phyloP scores from a whole-genome alignment of 37 sponge, comb jelly and placozoan species.

The Aplysina aerophoba region DNA sequence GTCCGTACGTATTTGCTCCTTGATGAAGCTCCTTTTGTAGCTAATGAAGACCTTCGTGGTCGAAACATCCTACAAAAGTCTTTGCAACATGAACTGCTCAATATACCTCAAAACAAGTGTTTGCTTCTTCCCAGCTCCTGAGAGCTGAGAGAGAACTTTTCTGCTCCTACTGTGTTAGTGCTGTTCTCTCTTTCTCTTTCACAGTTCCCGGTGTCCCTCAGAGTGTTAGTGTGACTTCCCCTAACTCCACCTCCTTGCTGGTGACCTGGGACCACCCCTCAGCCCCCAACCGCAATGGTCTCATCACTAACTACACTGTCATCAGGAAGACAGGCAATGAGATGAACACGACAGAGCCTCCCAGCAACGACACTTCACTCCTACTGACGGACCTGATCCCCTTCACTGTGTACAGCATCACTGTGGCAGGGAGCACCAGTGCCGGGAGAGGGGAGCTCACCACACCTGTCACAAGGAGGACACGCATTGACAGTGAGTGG shows the following conservation, averaged over 20 bases:
- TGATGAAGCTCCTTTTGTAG: too few species aligned
- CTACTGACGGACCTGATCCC: neutral
- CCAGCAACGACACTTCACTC: conserved; percentile 6
- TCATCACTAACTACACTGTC: conserved; percentile 42
- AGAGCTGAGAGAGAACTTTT: too few species aligned
- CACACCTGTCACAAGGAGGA: neutral
- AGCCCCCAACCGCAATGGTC: conserved; percentile 35
- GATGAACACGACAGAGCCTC: neutral
- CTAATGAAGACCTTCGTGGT: too few species aligned
- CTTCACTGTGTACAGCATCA: conserved; percentile 14
- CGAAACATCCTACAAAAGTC: too few species aligned
- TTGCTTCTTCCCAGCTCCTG: too few species aligned
- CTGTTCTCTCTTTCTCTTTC: too few species aligned
- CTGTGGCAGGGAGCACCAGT: conserved; percentile 33
- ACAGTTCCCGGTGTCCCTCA: conserved; percentile 46
- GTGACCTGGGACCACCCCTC: conserved; percentile 37
- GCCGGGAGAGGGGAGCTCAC: conserved; percentile 32
- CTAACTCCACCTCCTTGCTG: conserved; percentile 37
- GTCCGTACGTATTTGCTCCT: too few species aligned
- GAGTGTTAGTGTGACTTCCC: neutral
- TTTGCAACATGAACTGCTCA: too few species aligned
- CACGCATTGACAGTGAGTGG: conserved; percentile 52
- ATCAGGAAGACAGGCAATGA: neutral
- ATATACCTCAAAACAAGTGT: too few species aligned
- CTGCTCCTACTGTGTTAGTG: too few species aligned